These are phyloP conservation scores for Lithobates sylvaticus DNA, from an alignment of 2,797 vertebrate genomes.

Conservation along the genomic window DNA sequence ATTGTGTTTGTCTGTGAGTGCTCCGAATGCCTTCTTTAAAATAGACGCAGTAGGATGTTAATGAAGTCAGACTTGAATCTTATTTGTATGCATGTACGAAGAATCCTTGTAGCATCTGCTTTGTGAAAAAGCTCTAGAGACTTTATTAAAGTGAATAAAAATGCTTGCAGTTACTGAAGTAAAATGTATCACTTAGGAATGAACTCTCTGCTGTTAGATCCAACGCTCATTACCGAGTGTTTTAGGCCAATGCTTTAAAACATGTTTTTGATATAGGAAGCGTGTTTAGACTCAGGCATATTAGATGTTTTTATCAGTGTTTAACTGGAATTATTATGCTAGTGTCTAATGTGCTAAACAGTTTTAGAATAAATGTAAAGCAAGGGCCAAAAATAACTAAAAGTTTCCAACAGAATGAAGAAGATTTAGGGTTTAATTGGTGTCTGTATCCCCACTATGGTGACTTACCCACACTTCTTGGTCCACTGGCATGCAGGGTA, in stretches of 20 bases:
- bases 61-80: not conserved
- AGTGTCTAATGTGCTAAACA: not conserved
- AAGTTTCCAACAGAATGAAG: too few relatives aligned
- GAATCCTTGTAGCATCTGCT: constrained; percentile 26
- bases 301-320: not conserved
- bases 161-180: constrained; percentile 23
- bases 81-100: not conserved
- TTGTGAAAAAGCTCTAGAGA: constrained; percentile 40
- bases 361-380: not conserved
- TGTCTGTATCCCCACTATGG: not conserved
- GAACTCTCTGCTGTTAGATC: not conserved
- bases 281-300: not conserved
- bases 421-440: not conserved
- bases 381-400: not conserved
- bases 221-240: not conserved
- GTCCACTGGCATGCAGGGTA: too few relatives aligned
- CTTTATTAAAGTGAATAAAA: constrained; percentile 46
- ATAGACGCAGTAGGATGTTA: not conserved
- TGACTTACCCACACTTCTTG: too few relatives aligned
- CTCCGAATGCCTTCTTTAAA: not conserved
- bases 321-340: not conserved
- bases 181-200: constrained; percentile 31
- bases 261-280: not conserved
- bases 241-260: not conserved
- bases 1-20: not conserved